Evolutionary conservation across 2,113 vertebrate species (phyloP), one percentile per base, ranked within the genome.

Genomic region (Dicrurus megarhynchus): DNA sequence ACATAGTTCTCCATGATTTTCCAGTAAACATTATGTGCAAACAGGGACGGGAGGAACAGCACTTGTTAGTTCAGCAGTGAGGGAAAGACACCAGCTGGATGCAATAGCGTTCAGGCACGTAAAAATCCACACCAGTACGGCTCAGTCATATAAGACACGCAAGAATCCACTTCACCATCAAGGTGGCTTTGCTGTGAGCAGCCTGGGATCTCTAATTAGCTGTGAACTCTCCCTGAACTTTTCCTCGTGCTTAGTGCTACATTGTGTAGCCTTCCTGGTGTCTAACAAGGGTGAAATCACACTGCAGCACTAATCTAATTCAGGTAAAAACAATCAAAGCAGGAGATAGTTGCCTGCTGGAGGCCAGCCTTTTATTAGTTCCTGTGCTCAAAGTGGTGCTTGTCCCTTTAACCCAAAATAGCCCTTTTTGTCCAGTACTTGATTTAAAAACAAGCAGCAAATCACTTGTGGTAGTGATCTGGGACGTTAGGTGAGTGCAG

Each of bases 171-270:
- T 69, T 28, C 49, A 35, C 71, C 63, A 44, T 53, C 41, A 24
- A 81, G 67, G n/a, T 4, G 75, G 28, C 65, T 84, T 60, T 71
- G 47, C 82, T 5, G 0, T 23, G 47, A 42, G 61, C 35, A 82
- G 44, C 53, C 65, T 9, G 47, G 59, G 70, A 60, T 56, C 37
- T 60, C 70, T 87, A 91, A 94, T 94, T 87, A 94, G 78, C 61
- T 76, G 49, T 94, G 82, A 95, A 93, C 95, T 95, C 82, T 73
- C 26, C n/a, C 53, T 95, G 90, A 97, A 95, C 96, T 73, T 85
- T 76, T 79, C 37, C 41, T 49, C 56, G 49, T 53, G 92, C 74
- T 95, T 63, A 56, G 13, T 73, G 65, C 53, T 90, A 42, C n/a
- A 6, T 46, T 85, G 74, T 84, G 84, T 46, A 74, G 56, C 65